A percentile compares a stretch with the other conserved stretches of the same genome.
Evolutionary conservation across 2,113 vertebrate species (phyloP).

Genomic region (Chamaea fasciata): DNA sequence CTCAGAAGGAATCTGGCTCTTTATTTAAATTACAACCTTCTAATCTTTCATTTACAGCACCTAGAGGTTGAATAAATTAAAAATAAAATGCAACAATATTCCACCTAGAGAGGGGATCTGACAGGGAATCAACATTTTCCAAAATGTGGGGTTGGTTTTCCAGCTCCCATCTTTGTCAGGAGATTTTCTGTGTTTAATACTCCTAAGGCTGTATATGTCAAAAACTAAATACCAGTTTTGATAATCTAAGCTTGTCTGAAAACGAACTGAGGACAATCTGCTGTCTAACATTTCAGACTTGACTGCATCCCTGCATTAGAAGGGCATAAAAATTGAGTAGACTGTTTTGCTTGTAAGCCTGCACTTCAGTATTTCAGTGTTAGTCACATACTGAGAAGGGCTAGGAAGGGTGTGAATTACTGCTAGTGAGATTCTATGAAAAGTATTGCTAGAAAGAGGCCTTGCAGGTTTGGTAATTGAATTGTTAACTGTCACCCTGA

Average conservation of each 20-base stretch:
- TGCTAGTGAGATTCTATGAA: background rate
- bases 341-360: background rate
- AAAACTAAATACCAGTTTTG: background rate
- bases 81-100: conserved; percentile 8
- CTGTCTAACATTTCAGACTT: background rate
- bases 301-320: background rate
- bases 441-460: background rate
- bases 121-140: background rate
- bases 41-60: background rate
- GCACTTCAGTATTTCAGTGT: background rate
- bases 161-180: background rate
- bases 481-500: background rate
- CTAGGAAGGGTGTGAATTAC: background rate
- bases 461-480: background rate
- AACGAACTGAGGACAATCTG: background rate
- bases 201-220: background rate
- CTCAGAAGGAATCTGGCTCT: background rate
- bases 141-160: background rate
- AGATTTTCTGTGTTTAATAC: background rate
- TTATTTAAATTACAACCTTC: conserved; percentile 43
- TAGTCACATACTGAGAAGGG: background rate
- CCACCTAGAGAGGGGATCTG: background rate
- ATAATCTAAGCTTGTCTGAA: background rate
- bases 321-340: background rate
- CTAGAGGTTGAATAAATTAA: conserved; percentile 24